These are phyloP conservation scores for Silurus asotus DNA, from an alignment of 2,113 vertebrate species.

Conservation along the genomic window DNA sequence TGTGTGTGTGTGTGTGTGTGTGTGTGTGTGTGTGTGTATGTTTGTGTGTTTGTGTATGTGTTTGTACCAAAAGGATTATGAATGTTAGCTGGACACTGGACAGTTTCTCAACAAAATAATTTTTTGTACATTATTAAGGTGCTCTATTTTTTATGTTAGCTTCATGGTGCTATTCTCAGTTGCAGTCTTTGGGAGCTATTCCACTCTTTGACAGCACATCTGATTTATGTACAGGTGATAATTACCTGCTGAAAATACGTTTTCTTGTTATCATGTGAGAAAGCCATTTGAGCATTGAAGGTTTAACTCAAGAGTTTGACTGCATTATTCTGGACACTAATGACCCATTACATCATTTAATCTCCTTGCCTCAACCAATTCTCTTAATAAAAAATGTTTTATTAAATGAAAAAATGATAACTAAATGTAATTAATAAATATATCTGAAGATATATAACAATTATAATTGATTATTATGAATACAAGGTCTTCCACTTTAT, in stretches of 20 bases:
- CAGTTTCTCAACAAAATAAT: not conserved
- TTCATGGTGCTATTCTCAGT: not conserved
- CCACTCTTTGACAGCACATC: not conserved
- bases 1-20: not conserved
- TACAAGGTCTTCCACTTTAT: too few species aligned
- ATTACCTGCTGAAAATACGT: not conserved
- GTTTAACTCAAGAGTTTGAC: not conserved
- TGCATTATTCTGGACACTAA: not conserved
- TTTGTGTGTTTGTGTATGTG: not conserved
- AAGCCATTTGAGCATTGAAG: not conserved
- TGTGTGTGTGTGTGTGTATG: conserved; percentile 22
- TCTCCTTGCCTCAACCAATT: not conserved
- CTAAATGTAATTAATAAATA: too few species aligned
- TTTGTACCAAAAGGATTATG: conserved; percentile 22
- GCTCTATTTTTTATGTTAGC: not conserved
- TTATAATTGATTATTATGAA: too few species aligned
- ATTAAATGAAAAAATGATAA: too few species aligned
- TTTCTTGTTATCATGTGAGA: not conserved
- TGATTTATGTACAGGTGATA: not conserved
- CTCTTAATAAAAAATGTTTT: not conserved
- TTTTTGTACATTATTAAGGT: not conserved
- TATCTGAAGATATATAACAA: too few species aligned
- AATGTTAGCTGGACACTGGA: conserved; percentile 15
- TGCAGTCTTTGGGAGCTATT: not conserved
- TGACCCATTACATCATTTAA: not conserved